Base-by-base conservation (phyloP, 1,140 invertebrate genomes). In the Cydia fagiglandana region DNA sequence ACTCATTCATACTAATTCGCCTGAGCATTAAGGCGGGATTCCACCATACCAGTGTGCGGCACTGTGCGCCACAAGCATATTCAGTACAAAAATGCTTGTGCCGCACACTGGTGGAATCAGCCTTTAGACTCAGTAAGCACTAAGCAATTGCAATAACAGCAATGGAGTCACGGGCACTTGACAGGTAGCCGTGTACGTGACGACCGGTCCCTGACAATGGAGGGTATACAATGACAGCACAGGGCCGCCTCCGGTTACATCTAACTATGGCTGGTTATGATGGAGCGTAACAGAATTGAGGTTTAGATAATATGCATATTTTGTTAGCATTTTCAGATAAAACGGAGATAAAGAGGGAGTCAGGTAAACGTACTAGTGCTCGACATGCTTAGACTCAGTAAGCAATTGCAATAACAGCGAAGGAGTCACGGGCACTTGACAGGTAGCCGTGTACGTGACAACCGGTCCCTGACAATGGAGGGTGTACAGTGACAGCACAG, bases 131-230 rank as follows among this genome's bases (percentile, higher is more conserved):
- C 56, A 20, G 17, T 9, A 61, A 61, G n/a, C n/a, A n/a, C n/a
- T n/a, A n/a, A n/a, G 56, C 17, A 20, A 0, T 24, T 20, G 56
- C 17, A 61, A 61, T 24, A 61, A 24, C 17, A 24, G 17, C 2
- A 0, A 61, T 24, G 9, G 56, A 61, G 56, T 61, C 56, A 61
- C 56, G 56, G 56, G 56, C 17, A 61, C 56, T 61, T 61, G 56
- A 61, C 56, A 61, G 56, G 56, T 24, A 61, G 56, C 56, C 56
- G 50, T 61, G 56, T 61, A 61, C 56, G 56, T 61, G 56, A 56
- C 50, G 50, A 61, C 56, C 56, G 56, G 56, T 61, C 56, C 56
- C 56, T 12, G 56, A 61, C 56, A 61, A 61, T 61, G 56, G 56
- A 12, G 56, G 56, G 56, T 61, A 20, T 61, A 61, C n/a, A 61